A percentile compares a stretch with the other conserved stretches of the same genome.
phyloP scores from a whole-genome alignment of 1,140 invertebrate genomes.

The Tetramorium simillimum region DNA sequence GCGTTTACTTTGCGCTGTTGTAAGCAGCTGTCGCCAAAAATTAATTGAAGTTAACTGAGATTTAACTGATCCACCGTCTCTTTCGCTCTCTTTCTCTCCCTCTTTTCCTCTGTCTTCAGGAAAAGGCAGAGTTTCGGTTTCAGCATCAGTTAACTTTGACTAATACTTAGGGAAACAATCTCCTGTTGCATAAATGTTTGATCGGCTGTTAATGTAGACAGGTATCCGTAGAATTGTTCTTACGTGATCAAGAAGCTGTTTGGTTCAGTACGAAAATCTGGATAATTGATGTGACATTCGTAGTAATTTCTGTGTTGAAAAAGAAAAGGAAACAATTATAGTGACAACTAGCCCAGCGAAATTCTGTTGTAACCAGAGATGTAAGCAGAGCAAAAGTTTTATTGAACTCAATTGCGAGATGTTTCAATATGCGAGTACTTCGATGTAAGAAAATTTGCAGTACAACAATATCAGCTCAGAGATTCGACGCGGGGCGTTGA shows the following conservation, averaged over 20 bases:
- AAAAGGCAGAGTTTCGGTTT: not conserved
- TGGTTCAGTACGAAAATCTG: conserved; percentile 38
- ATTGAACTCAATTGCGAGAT: conserved; percentile 31
- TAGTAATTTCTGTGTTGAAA: conserved; percentile 49
- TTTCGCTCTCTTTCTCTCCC: not conserved
- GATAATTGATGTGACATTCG: conserved; percentile 47
- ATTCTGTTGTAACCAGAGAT: conserved; percentile 40
- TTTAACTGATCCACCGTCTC: not conserved
- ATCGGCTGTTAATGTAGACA: conserved; percentile 46
- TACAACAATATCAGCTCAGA: conserved; percentile 47
- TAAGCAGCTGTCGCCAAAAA: not conserved
- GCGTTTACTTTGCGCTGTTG: conserved; percentile 26
- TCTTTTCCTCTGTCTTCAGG: not conserved
- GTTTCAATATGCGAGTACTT: conserved; percentile 46
- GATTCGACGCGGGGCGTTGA: conserved; percentile 44
- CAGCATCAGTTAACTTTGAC: conserved; percentile 15
- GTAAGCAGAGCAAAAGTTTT: conserved; percentile 30
- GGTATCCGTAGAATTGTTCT: conserved; percentile 28
- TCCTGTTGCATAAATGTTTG: conserved; percentile 46
- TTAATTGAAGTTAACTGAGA: conserved; percentile 33
- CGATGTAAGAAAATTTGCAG: conserved; percentile 51
- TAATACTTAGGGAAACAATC: conserved; percentile 6
- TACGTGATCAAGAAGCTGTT: conserved; percentile 11
- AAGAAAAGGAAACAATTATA: conserved; percentile 20
- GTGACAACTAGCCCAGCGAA: conserved; percentile 26